A percentile compares a stretch with the other conserved stretches of the same genome.
Conservation (phyloP, 2,888 invertebrate species). For the Tachina lurida region DNA sequence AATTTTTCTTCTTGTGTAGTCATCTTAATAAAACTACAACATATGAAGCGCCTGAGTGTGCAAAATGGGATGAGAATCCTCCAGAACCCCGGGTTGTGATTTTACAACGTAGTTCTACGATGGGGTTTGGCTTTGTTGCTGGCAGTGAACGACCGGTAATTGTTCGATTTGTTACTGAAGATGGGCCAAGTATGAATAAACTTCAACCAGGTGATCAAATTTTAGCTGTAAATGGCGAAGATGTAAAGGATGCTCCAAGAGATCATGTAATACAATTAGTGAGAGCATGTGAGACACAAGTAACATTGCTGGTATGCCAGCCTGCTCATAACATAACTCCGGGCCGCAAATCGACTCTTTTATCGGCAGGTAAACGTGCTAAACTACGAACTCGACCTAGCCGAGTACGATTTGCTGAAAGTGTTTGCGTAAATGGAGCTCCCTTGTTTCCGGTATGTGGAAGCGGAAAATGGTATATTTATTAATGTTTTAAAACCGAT, state of each 20-base stretch:
- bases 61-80: slow-evolving; percentile 87
- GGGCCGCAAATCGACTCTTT: slow-evolving; percentile 90
- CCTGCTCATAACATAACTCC: slow-evolving; percentile 87
- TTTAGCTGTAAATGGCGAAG: slow-evolving; percentile 94
- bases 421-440: slow-evolving; percentile 93
- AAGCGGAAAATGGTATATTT: neutral
- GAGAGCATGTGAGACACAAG: slow-evolving; percentile 90
- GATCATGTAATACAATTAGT: slow-evolving; percentile 95
- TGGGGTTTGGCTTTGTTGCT: slow-evolving; percentile 98
- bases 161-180: slow-evolving; percentile 94
- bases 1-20: slow-evolving; percentile 80
- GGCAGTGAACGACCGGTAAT: slow-evolving; percentile 96
- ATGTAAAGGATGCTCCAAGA: slow-evolving; percentile 92
- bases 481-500: neutral
- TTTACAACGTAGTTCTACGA: slow-evolving; percentile 89
- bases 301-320: slow-evolving; percentile 92
- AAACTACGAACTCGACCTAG: slow-evolving; percentile 91
- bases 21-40: slow-evolving; percentile 95
- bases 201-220: slow-evolving; percentile 96
- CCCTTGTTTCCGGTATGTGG: slow-evolving; percentile 89
- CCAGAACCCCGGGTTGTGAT: slow-evolving; percentile 91
- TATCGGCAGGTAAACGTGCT: slow-evolving; percentile 94
- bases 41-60: slow-evolving; percentile 90
- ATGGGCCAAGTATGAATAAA: slow-evolving; percentile 95
- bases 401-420: slow-evolving; percentile 94